A percentile compares a stretch with the other conserved stretches of the same genome.
These are phyloP conservation scores for Allygus modestus DNA, from an alignment of 2,888 invertebrate species.

Conservation along the genomic window DNA sequence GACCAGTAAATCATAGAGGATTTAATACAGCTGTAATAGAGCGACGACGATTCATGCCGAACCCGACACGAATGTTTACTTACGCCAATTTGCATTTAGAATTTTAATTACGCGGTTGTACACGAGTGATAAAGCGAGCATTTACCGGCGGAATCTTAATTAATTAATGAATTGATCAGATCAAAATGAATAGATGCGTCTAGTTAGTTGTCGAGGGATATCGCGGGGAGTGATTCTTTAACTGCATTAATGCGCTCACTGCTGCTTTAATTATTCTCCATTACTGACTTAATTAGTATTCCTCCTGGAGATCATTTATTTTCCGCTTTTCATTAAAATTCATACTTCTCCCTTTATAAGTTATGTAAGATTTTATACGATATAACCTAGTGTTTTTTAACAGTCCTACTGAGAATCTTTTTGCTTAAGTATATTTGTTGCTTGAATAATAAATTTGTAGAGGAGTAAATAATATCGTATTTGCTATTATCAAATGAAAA, in stretches of 20 bases:
- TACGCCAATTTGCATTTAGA: conserved; percentile 53
- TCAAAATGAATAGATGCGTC: conserved; percentile 22
- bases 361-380: neutral
- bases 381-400: neutral
- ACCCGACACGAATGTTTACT: conserved; percentile 47
- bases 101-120: conserved; percentile 47
- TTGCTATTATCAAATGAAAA: too few species aligned
- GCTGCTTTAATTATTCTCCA: conserved; percentile 37
- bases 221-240: neutral
- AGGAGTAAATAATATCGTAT: too few species aligned
- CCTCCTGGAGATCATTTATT: neutral
- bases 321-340: neutral
- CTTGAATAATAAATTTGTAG: too few species aligned
- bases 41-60: conserved; percentile 1
- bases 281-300: conserved; percentile 27
- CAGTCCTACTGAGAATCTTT: too few species aligned
- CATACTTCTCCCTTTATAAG: neutral
- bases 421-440: too few species aligned
- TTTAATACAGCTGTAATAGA: conserved; percentile 27
- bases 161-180: conserved; percentile 42
- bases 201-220: neutral
- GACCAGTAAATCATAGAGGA: neutral
- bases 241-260: neutral
- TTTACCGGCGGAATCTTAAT: conserved; percentile 35
- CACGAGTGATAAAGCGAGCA: conserved; percentile 34